Base-by-base conservation (phyloP, 1,140 invertebrate genomes). In the Drosophila ironensis region DNA sequence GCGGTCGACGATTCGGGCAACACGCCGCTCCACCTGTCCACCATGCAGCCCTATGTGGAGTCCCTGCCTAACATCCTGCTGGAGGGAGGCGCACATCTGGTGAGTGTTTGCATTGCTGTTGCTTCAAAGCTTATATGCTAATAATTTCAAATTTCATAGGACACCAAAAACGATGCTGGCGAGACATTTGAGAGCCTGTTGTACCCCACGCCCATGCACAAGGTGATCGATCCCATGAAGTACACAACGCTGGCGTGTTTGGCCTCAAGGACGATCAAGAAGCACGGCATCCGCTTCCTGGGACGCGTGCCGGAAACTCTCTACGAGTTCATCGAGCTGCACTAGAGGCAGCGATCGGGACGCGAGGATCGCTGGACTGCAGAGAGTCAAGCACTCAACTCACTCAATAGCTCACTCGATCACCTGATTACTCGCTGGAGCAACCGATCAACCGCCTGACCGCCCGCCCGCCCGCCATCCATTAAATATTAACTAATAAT, bases 231-330 rank as follows among this genome's bases (percentile, higher is more conserved):
- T 89, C 95, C 94, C 2, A 90, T 97, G n/a, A 93, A 93, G 70
- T 95, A 95, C 81, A 95, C 93, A 19, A 94, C 93, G 42, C 91
- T 98, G 48, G 93, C 94, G 72, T 98, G 96, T 89, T 91, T 97
- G 38, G 95, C 96, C 3, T 95, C 96, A 2, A 92, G 94, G 57
- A 94, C 94, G 3, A 94, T 98, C 17, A 78, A 88, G 42, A 59
- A 81, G 42, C 76, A 90, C 59, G 42, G 64, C 38, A 87, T 90
- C n/a, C 38, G 72, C 16, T 90, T 90, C 54, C 33, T 53, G 45
- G 60, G 68, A 2, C 14, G 40, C 4, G 89, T 90, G 40, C 89
- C 89, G 14, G 41, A 42, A 42, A 69, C 84, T n/a, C 69, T 90
- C 4, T 72, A 86, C 25, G 64, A 81, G 33, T 90, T 90, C 63